These are phyloP conservation scores for Caenorhabditis tropicalis DNA, from an alignment of 1,140 invertebrate genomes.

Conservation along the genomic window DNA sequence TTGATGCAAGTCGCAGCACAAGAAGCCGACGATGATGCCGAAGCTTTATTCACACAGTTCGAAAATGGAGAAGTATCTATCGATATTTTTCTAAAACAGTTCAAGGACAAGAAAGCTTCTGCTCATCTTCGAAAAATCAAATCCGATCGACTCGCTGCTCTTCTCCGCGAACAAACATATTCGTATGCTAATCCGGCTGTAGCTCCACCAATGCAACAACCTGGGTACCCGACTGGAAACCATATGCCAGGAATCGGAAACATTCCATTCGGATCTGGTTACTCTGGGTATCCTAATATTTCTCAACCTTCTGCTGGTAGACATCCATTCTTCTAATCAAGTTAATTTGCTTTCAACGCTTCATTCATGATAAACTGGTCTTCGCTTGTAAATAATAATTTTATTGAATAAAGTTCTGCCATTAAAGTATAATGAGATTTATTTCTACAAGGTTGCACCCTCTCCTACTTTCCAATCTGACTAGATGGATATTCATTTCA, in stretches of 20 bases:
- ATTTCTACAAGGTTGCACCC: not conserved
- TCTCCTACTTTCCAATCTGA: too few relatives aligned
- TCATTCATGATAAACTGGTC: slow-evolving; percentile 31
- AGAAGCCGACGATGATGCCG: slow-evolving; percentile 50
- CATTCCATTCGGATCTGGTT: slow-evolving; percentile 4
- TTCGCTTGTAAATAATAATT: not conserved
- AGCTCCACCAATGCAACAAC: not conserved
- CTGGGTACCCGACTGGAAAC: slow-evolving; percentile 17
- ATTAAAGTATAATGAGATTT: too few relatives aligned
- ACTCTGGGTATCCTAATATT: slow-evolving; percentile 21
- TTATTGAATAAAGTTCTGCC: not conserved
- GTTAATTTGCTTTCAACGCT: not conserved
- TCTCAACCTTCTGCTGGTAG: slow-evolving; percentile 23
- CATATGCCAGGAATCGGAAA: slow-evolving; percentile 18
- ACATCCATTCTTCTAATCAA: slow-evolving; percentile 24
- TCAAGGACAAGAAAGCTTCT: slow-evolving; percentile 44
- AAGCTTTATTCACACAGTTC: slow-evolving; percentile 24
- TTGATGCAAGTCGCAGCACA: slow-evolving; percentile 51
- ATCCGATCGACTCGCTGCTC: slow-evolving; percentile 18
- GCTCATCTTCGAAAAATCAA: slow-evolving; percentile 52
- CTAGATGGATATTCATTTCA: too few relatives aligned
- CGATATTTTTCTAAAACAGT: slow-evolving; percentile 49
- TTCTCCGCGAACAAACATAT: slow-evolving; percentile 46
- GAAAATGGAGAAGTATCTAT: slow-evolving; percentile 3
- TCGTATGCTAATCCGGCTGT: slow-evolving; percentile 15